Base-by-base conservation (phyloP, 2,113 vertebrate genomes). In the Octodon degus region DNA sequence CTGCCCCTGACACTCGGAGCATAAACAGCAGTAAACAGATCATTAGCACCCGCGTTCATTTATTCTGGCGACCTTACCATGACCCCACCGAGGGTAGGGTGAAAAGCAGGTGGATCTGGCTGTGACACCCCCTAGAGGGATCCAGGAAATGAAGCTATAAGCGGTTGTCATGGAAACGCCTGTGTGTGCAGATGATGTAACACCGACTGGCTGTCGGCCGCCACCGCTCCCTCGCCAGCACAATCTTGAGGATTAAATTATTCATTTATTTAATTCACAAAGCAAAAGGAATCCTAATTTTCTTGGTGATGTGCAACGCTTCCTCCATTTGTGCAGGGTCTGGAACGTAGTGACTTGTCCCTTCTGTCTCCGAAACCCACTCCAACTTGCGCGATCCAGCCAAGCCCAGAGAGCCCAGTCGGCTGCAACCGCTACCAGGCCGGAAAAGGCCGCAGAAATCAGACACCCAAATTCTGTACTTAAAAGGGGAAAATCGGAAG, bases 11-110 rank as follows among this genome's bases (percentile, higher is more conserved):
- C 98, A 99, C 98, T 89, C 98, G 96, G 98, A 98, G 98, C 98
- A 98, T 98, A 98, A 98, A 98, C 98, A 98, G 98, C 98, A 98
- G 98, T 98, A 98, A 98, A 98, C 98, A 98, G 97, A 98, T 98
- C 98, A 99, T 99, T 99, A 99, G 98, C 97, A 98, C 97, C 98
- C 97, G 55, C 98, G 96, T 98, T 99, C 98, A 99, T 99, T 99
- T 99, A 99, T 99, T 98, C 98, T 98, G 98, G 98, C 98, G 98
- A 97, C 98, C 98, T 97, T 97, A 94, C 98, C 96, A 94, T 99
- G 98, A 98, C 98, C 98, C 98, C 98, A 97, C 98, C 43, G 97
- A 97, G 98, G 98, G 98, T 97, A 98, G 98, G 98, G 98, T 98
- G 97, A 98, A 98, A 98, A 98, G 98, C 98, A 99, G 98, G 98